A percentile compares a stretch with the other conserved stretches of the same genome.
Evolutionary conservation across 2,113 vertebrate genomes (phyloP).

Genomic region (Coptodon rendalli): DNA sequence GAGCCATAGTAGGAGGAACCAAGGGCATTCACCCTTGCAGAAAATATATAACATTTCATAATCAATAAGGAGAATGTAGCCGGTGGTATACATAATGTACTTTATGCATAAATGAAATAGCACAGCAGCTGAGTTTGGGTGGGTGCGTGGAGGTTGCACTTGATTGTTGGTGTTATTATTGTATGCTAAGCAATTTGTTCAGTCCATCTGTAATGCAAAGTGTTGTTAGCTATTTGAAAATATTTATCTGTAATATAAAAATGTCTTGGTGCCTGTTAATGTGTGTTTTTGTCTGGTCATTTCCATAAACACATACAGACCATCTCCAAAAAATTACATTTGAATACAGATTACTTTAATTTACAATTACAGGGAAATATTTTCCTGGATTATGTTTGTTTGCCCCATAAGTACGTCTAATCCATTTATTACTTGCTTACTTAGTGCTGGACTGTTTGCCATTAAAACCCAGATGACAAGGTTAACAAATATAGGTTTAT

Average conservation of each 20-base stretch:
- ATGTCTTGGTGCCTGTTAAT: background rate
- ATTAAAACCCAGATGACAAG: background rate
- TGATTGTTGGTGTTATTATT: conserved; percentile 1
- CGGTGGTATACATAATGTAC: background rate
- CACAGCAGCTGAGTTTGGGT: background rate
- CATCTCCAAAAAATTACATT: background rate
- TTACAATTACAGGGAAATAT: background rate
- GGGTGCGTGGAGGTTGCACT: background rate
- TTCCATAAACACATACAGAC: background rate
- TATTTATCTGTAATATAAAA: background rate
- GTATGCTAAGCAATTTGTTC: background rate
- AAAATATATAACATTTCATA: background rate
- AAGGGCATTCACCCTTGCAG: background rate
- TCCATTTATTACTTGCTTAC: background rate
- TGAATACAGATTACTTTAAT: background rate
- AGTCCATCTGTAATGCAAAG: background rate
- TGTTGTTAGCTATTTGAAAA: background rate
- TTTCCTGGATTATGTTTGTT: background rate
- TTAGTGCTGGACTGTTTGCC: background rate
- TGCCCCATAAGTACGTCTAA: background rate
- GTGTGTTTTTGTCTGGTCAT: background rate
- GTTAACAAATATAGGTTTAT: background rate
- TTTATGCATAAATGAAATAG: background rate
- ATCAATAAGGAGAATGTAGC: conserved; percentile 5
- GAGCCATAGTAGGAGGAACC: background rate